Evolutionary conservation across 2,888 invertebrate genomes (phyloP).

Genomic region (Adineta ricciae): DNA sequence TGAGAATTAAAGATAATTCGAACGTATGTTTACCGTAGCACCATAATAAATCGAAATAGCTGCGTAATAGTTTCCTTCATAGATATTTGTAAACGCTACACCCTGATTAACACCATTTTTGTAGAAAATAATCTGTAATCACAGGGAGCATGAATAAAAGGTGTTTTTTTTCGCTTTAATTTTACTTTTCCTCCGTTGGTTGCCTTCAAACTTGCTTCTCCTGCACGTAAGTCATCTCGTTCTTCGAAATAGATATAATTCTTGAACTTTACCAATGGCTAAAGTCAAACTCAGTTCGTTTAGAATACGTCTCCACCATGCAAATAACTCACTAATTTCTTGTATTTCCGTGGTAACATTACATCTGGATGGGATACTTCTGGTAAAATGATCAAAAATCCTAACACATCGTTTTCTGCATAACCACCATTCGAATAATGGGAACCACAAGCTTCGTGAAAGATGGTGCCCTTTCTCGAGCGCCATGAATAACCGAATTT

Average conservation of each 20-base stretch:
- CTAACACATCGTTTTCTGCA: constrained; percentile 79
- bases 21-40: constrained; percentile 61
- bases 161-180: no score
- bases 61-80: constrained; percentile 83
- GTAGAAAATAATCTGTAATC: constrained; percentile 46
- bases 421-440: constrained; percentile 71
- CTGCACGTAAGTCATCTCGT: constrained; percentile 80
- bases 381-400: constrained; percentile 71
- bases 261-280: constrained; percentile 88
- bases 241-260: constrained; percentile 96
- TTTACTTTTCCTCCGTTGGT: constrained; percentile 69
- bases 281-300: no score
- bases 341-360: constrained; percentile 25
- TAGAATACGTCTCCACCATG: no score
- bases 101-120: constrained; percentile 68
- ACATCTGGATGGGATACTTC: neutral
- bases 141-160: no score
- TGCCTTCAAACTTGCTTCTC: constrained; percentile 66
- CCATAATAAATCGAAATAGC: constrained; percentile 81
- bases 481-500: constrained; percentile 97
- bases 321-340: neutral
- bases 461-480: constrained; percentile 66
- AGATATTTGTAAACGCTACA: constrained; percentile 72
- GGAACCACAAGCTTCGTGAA: constrained; percentile 79
- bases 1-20: no score